Conservation (phyloP, 2,797 vertebrate genomes). For the Tolypeutes matacus region DNA sequence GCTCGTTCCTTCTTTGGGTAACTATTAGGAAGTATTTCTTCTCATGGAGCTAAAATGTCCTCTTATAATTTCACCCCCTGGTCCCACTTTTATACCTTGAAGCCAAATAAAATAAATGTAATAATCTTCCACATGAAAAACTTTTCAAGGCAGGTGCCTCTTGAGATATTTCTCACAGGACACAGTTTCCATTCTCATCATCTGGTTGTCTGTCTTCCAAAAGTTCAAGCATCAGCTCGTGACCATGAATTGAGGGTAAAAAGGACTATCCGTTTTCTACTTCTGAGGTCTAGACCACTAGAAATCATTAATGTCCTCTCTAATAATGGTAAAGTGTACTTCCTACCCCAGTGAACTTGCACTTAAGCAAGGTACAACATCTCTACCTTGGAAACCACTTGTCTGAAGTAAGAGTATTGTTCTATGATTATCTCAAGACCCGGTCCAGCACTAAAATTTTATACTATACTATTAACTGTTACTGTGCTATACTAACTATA, state of each 20-base stretch:
- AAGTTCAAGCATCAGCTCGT: not conserved
- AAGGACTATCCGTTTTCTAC: not conserved
- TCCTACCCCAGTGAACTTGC: not conserved
- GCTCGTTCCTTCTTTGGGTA: not conserved
- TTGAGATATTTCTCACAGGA: not conserved
- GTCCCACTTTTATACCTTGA: not conserved
- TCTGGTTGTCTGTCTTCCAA: not conserved
- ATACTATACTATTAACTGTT: too few relatives aligned
- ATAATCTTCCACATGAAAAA: not conserved
- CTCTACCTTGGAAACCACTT: constrained; percentile 18
- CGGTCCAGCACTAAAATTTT: not conserved
- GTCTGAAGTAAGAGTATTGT: not conserved
- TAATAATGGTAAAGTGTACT: not conserved
- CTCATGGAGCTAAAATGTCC: not conserved
- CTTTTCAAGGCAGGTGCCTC: not conserved
- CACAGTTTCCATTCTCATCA: not conserved
- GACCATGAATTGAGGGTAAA: not conserved
- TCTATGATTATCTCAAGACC: not conserved
- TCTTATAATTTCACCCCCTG: not conserved
- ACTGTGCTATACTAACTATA: not conserved
- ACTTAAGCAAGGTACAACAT: not conserved
- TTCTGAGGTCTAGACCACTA: not conserved
- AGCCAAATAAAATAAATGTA: not conserved
- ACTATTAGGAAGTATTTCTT: not conserved
- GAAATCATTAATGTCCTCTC: not conserved